A percentile compares a stretch with the other conserved stretches of the same genome.
Evolutionary conservation across 2,797 vertebrate species (phyloP).

Genomic region (Glossophaga mutica): DNA sequence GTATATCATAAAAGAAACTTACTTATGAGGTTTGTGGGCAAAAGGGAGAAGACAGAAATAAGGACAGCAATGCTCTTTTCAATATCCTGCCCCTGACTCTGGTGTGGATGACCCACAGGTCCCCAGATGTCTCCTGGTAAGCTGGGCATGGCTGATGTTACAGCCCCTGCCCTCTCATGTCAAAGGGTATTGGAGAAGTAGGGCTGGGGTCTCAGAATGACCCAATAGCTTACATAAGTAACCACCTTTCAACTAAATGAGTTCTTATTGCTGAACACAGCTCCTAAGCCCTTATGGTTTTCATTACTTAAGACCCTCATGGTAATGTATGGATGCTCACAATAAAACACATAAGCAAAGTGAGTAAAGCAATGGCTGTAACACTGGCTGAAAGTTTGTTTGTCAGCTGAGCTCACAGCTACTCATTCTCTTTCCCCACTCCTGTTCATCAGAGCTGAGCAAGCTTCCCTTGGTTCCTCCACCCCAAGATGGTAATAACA

Average conservation of each 20-base stretch:
- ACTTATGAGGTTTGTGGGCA: neutral
- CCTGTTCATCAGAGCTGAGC: neutral
- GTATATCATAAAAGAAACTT: neutral
- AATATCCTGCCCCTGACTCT: fast-evolving
- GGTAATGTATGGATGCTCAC: neutral
- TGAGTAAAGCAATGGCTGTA: neutral
- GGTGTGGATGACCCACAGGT: neutral
- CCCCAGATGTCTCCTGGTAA: neutral
- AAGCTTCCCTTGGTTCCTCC: neutral
- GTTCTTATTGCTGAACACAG: neutral
- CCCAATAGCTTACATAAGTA: conserved; percentile 2
- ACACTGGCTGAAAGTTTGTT: neutral
- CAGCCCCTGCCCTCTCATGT: neutral
- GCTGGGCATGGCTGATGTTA: neutral
- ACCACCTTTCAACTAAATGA: neutral
- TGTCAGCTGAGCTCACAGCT: neutral
- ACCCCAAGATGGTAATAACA: neutral
- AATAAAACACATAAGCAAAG: neutral
- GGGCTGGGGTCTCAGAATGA: neutral
- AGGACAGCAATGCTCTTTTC: neutral
- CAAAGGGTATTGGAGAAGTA: neutral
- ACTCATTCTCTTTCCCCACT: neutral
- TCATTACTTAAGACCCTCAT: neutral
- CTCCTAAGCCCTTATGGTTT: neutral
- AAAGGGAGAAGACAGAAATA: neutral